These are phyloP conservation scores for Paguma larvata DNA, from an alignment of 2,797 vertebrate genomes.

Conservation along the genomic window DNA sequence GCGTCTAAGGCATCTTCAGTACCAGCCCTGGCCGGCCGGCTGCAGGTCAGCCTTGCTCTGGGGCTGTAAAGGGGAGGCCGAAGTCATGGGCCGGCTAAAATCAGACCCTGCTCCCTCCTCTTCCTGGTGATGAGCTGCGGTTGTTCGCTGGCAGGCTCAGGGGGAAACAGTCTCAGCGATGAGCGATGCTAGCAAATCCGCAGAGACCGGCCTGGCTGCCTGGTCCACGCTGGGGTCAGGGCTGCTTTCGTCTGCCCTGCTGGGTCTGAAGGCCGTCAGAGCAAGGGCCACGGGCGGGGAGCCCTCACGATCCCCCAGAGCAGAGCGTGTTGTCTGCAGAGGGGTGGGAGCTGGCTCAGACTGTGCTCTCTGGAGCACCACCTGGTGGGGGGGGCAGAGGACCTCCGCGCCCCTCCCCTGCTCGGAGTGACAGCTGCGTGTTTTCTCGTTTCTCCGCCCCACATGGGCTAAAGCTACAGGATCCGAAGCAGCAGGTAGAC, in stretches of 20 bases:
- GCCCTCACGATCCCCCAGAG: neutral
- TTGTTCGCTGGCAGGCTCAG: neutral
- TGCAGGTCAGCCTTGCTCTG: neutral
- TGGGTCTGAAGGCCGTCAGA: neutral
- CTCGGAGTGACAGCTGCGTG: neutral
- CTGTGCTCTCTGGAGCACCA: neutral
- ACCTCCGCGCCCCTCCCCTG: accelerated
- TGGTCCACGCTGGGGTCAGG: neutral
- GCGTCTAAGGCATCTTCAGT: accelerated
- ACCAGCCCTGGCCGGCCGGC: neutral
- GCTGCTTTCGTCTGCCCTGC: neutral
- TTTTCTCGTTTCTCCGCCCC: neutral
- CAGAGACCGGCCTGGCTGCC: neutral
- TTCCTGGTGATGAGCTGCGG: neutral
- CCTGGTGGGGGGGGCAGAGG: neutral
- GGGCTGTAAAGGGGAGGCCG: neutral
- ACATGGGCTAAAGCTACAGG: accelerated
- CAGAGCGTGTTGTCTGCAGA: neutral
- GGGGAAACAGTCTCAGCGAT: neutral
- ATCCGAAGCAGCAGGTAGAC: neutral
- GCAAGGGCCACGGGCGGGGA: neutral
- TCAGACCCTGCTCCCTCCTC: neutral
- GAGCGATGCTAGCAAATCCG: neutral
- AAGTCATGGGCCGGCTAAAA: neutral
- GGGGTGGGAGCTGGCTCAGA: accelerated